Evolutionary conservation across 2,113 vertebrate genomes (phyloP), one percentile per base, ranked within the genome.

Genomic region (Baryphthengus martii): DNA sequence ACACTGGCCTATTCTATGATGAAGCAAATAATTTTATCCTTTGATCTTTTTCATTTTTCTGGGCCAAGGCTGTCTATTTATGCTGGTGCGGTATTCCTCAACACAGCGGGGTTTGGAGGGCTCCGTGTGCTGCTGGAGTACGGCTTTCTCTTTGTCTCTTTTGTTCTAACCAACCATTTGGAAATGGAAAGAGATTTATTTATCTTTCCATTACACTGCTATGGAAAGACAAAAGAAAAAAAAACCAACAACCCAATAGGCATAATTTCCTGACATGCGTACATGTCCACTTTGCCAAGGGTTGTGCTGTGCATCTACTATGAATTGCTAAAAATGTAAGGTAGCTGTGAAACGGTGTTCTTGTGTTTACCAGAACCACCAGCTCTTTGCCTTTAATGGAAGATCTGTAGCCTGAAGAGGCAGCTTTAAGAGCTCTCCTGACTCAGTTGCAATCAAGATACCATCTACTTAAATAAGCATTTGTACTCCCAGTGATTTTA

Each of bases 381-480:
- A 90, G 39, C 35, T 44, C 61, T 94, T 93, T 89, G 76, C 93
- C 85, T 96, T 96, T 93, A 95, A 94, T 79, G 89, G 80, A 91
- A 90, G 73, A 84, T 91, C 92, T 92, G 65, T 44, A 90, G 93
- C 90, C 90, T 71, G 90, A 96, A 86, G 58, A 95, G 93, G 85
- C 93, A 94, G 78, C 65, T 93, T 96, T 92, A 96, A 95, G 85
- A 96, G 83, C 83, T 93, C 93, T 97, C 88, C 93, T 55, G 70
- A 88, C 94, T 96, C 95, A 92, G 83, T 84, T 96, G 93, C 82
- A 96, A 96, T 97, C 96, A 96, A 97, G 96, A 96, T 96, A 97
- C 90, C 86, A 96, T 96, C 96, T 95, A 95, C 90, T 96, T 96
- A 96, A 95, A 96, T 92, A 96, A 95, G 93, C 95, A 95, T 95